A percentile compares a stretch with the other conserved stretches of the same genome.
Conservation (phyloP, 2,888 invertebrate genomes). For the Orchestes rusci region DNA sequence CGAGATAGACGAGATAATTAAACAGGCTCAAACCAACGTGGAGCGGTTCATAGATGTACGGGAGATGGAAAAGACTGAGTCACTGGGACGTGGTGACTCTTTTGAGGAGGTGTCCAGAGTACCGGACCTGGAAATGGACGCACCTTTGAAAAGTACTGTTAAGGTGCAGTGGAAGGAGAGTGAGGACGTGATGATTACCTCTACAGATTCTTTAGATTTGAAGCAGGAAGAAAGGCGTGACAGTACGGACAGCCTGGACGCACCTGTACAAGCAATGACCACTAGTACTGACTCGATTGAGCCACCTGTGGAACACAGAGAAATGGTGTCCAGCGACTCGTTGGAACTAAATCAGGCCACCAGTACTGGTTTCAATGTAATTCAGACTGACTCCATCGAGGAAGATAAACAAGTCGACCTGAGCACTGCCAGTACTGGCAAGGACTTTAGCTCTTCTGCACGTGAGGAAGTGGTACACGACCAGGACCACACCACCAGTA, state of each 20-base stretch:
- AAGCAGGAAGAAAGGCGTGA: conserved; percentile 50
- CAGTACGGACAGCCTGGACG: conserved; percentile 63
- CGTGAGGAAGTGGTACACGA: conserved; percentile 34
- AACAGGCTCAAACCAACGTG: conserved; percentile 59
- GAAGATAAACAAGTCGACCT: conserved; percentile 43
- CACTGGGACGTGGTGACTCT: conserved; percentile 47
- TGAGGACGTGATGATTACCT: conserved; percentile 52
- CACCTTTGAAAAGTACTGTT: conserved; percentile 40
- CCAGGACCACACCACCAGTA: conserved; percentile 61
- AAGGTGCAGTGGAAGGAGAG: conserved; percentile 42
- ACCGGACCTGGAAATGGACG: conserved; percentile 48
- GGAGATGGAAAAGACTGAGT: conserved; percentile 51
- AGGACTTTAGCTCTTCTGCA: conserved; percentile 44
- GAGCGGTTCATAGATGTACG: conserved; percentile 54
- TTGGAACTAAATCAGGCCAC: conserved; percentile 42
- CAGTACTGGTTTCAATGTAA: conserved; percentile 32
- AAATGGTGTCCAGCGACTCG: conserved; percentile 48
- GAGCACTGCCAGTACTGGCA: conserved; percentile 47
- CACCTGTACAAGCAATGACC: conserved; percentile 50
- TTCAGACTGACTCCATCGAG: conserved; percentile 46
- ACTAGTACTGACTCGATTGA: conserved; percentile 56
- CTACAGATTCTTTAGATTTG: conserved; percentile 57
- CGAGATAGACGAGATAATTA: conserved; percentile 62
- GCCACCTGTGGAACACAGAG: conserved; percentile 41
- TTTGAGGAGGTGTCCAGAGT: conserved; percentile 49